Evolutionary conservation across 1,140 invertebrate genomes (phyloP).

Genomic region (Drosophila grimshawi): DNA sequence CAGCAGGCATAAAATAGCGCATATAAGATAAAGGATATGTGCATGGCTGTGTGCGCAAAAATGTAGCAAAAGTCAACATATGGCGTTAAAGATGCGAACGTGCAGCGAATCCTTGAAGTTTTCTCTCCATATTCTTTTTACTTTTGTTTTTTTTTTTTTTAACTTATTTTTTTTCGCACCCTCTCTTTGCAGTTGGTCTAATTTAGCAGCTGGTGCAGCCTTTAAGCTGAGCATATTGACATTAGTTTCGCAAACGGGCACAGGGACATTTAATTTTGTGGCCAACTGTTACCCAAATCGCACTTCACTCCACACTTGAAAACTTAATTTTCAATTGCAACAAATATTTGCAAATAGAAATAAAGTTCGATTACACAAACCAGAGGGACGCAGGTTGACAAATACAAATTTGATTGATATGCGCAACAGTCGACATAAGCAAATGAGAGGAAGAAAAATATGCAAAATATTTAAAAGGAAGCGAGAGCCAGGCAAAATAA

Average conservation of each 20-base stretch:
- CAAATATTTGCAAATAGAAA: conserved; percentile 44
- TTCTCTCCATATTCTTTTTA: conserved; percentile 16
- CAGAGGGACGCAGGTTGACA: conserved; percentile 2
- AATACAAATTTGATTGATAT: conserved; percentile 60
- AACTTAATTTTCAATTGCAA: conserved; percentile 35
- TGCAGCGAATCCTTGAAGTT: conserved; percentile 75
- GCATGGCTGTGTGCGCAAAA: conserved; percentile 31
- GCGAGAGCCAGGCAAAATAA: conserved; percentile 13
- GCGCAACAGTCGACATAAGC: conserved; percentile 34
- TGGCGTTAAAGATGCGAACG: conserved; percentile 84
- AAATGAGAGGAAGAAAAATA: conserved; percentile 25
- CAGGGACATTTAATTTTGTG: conserved; percentile 29
- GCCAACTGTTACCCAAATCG: conserved; percentile 32
- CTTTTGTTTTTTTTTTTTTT: neutral
- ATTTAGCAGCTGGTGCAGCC: conserved; percentile 38
- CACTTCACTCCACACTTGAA: neutral
- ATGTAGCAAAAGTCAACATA: conserved; percentile 78
- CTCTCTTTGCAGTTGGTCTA: conserved; percentile 23
- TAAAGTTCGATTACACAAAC: conserved; percentile 16
- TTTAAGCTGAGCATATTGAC: conserved; percentile 25
- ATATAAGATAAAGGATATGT: conserved; percentile 79
- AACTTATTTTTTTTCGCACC: conserved; percentile 20
- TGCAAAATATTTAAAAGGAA: conserved; percentile 53
- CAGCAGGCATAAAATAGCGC: conserved; percentile 75
- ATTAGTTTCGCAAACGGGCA: conserved; percentile 45